Evolutionary conservation across 2,113 vertebrate species (phyloP).

Genomic region (Pristiophorus japonicus): DNA sequence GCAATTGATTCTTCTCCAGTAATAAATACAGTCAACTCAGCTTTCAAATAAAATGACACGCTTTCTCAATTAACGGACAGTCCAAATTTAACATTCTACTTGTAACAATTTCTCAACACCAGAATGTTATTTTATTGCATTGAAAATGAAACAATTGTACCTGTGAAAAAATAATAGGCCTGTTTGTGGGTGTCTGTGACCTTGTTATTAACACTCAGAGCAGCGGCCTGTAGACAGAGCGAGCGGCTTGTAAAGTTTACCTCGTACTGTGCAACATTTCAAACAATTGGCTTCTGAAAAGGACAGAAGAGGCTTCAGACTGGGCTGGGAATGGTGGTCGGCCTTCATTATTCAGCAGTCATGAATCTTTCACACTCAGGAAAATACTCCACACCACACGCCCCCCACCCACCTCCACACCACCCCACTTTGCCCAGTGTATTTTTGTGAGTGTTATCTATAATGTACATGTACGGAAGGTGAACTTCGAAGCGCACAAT

Average conservation of each 20-base stretch:
- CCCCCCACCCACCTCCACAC: not conserved
- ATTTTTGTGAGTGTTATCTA: not conserved
- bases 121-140: not conserved
- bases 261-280: not conserved
- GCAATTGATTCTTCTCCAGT: not conserved
- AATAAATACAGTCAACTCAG: not conserved
- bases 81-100: not conserved
- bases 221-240: not conserved
- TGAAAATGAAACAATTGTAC: not conserved
- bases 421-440: not conserved
- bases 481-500: not conserved
- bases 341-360: not conserved
- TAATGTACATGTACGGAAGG: not conserved
- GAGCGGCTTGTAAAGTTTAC: not conserved
- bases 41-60: not conserved
- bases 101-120: not conserved
- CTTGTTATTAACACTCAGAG: constrained; percentile 9
- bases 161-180: not conserved
- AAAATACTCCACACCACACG: not conserved
- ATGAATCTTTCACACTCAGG: not conserved
- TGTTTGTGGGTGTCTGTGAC: no score
- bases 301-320: not conserved
- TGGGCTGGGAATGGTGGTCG: not conserved
- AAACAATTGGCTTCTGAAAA: not conserved
- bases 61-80: not conserved